Conservation (phyloP, 2,113 vertebrate species). For the Oncorhynchus keta region DNA sequence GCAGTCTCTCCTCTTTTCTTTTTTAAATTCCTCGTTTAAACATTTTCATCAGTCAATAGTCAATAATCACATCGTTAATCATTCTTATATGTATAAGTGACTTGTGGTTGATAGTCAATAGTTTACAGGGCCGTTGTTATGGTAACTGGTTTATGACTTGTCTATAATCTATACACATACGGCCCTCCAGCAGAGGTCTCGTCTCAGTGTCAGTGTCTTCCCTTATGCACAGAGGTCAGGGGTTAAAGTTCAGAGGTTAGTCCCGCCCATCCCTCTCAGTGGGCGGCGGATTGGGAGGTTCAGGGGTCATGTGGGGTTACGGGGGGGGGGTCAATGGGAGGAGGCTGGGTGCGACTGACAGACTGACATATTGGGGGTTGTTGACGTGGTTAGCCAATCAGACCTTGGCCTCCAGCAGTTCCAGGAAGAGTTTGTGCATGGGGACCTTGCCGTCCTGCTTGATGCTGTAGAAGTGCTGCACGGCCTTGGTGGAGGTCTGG, state of each 20-base stretch:
- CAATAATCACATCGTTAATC: constrained; percentile 62
- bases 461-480: no score
- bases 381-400: no score
- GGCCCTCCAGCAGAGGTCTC: constrained; percentile 41
- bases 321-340: no score
- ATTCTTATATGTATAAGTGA: constrained; percentile 64
- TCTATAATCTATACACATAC: constrained; percentile 42
- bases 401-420: no score
- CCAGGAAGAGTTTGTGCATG: no score
- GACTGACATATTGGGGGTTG: no score
- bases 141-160: background rate
- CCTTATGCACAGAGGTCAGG: constrained; percentile 40
- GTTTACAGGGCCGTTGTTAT: constrained; percentile 37
- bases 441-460: no score
- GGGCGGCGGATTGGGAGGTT: constrained; percentile 37
- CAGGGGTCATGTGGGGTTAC: constrained; percentile 55
- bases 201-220: constrained; percentile 46
- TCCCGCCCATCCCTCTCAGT: constrained; percentile 61
- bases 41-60: constrained; percentile 35
- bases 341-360: no score
- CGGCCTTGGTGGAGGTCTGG: no score
- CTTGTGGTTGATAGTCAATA: constrained; percentile 41
- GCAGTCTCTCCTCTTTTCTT: constrained; percentile 35
- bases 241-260: constrained; percentile 24
- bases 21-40: constrained; percentile 55